These are phyloP conservation scores for Mallotus villosus DNA, from an alignment of 2,797 vertebrate genomes.

Conservation along the genomic window DNA sequence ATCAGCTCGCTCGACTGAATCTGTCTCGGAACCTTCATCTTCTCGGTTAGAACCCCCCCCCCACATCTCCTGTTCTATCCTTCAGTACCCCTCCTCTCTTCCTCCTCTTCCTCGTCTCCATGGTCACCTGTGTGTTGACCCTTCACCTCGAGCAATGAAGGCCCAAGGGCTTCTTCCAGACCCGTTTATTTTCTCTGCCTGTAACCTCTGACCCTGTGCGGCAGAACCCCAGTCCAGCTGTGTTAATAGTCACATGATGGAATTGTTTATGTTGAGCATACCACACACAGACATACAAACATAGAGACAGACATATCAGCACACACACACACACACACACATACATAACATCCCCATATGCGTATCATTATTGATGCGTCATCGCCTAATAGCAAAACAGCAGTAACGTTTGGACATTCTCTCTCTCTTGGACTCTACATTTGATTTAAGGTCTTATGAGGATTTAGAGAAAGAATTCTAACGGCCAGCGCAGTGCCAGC, in stretches of 20 bases:
- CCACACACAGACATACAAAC: conserved; percentile 21
- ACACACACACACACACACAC: conserved; percentile 15
- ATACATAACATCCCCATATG: conserved; percentile 3
- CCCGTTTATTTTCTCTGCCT: neutral
- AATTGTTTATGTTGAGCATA: conserved; percentile 17
- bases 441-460: conserved; percentile 60
- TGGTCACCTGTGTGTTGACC: conserved; percentile 4
- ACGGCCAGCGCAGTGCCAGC: conserved; percentile 44
- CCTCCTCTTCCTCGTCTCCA: neutral
- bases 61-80: neutral
- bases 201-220: conserved; percentile 11
- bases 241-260: neutral
- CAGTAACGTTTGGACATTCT: conserved; percentile 48
- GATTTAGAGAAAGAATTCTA: conserved; percentile 46
- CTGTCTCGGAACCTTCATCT: neutral
- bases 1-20: neutral
- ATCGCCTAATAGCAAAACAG: conserved; percentile 43
- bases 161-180: neutral
- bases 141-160: neutral
- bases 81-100: neutral
- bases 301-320: conserved; percentile 22
- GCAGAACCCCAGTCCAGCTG: neutral
- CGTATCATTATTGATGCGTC: conserved; percentile 15
- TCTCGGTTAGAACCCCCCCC: neutral
- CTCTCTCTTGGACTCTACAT: conserved; percentile 49